Evolutionary conservation across 2,113 vertebrate species (phyloP), one percentile per base, ranked within the genome.

Genomic region (Varanus salvator): DNA sequence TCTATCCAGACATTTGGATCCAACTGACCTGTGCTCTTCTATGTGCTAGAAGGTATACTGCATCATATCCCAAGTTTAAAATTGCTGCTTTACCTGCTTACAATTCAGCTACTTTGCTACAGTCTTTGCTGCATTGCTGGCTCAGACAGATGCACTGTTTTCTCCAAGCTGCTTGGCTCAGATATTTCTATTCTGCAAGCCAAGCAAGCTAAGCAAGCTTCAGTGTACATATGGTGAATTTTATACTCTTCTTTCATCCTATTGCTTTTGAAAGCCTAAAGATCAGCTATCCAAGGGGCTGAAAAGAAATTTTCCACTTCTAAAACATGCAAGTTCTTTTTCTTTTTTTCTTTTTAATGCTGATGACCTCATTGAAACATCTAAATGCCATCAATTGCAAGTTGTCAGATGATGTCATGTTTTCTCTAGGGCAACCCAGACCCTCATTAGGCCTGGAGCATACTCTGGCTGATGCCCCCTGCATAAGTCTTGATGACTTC

Each of bases 81-180:
- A 52, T 23, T 66, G 3, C 48, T 88, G 17, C 57, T 92, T 91
- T 92, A 68, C 2, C 6, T 84, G 64, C 19, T 80, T 84, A 38
- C 57, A 87, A 75, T 83, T 91, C 84, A 80, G 31, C 25, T 83
- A 14, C 57, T 87, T 87, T 88, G 21, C 83, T 91, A 66, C n/a
- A 68, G 2, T 48, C 87, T 29, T 69, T 68, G 50, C 77, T 88
- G 17, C 5, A 27, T 21, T 72, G 66, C 44, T 82, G 27, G 34
- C 25, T 80, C 9, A n/a, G 25, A 19, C 9, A 21, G 34, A n/a
- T 15, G 89, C 7, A 31, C 2, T 87, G 29, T 57, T 69, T 68
- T 72, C 91, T 17, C 48, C 88, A n/a, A 72, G 86, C 78, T 91
- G 57, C 85, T 90, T 92, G 54, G 27, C 21, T 92, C 14, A 12